Conservation (phyloP, 1,140 invertebrate genomes). For the Drosophila sturtevanti region DNA sequence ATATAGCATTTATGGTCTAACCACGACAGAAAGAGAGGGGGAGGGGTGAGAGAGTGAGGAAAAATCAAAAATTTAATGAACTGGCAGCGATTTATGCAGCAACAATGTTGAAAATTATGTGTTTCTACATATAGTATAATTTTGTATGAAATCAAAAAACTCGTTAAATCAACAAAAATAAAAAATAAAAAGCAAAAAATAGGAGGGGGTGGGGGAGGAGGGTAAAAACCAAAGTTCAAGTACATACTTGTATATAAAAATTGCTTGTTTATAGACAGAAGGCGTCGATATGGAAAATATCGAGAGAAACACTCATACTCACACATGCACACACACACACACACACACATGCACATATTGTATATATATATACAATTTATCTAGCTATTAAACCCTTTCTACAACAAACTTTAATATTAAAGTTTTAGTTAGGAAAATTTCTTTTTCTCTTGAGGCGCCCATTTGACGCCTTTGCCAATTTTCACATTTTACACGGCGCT, state of each 20-base stretch:
- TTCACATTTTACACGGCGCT: constrained; percentile 54
- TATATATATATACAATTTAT: too few species aligned
- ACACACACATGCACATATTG: too few species aligned
- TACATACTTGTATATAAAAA: background rate
- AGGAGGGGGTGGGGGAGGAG: too few species aligned
- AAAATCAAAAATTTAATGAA: constrained; percentile 66
- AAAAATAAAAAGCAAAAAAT: background rate
- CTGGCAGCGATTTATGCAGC: constrained; percentile 69
- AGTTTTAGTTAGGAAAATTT: background rate
- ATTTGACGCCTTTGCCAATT: constrained; percentile 55
- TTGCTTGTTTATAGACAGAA: constrained; percentile 6
- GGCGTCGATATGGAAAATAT: constrained; percentile 46
- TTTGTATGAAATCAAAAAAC: constrained; percentile 70
- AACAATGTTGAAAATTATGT: constrained; percentile 43
- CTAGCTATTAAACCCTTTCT: background rate
- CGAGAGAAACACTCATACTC: too few species aligned
- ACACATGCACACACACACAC: too few species aligned
- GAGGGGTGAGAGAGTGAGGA: too few species aligned
- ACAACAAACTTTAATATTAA: constrained; percentile 38
- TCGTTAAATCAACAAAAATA: constrained; percentile 65
- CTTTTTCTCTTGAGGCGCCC: constrained; percentile 44
- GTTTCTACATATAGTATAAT: constrained; percentile 31
- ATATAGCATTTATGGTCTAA: background rate
- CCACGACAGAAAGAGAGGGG: too few species aligned
- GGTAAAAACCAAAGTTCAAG: constrained; percentile 36